Evolutionary conservation across 2,888 invertebrate genomes (phyloP).

Genomic region (Acanthacorydalis orientalis): DNA sequence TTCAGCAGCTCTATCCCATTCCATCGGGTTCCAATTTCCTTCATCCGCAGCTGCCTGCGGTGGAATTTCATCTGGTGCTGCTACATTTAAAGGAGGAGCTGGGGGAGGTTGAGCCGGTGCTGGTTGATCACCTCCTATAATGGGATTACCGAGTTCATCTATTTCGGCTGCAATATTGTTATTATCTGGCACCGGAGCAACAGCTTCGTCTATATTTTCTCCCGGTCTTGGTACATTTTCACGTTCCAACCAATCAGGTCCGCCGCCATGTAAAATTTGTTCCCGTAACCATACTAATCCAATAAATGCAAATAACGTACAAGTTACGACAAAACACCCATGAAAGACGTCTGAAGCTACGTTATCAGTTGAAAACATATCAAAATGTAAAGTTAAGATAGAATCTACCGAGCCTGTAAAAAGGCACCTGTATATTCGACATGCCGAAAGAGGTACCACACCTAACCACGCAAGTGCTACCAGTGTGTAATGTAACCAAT

Average conservation of each 20-base stretch:
- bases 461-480: slow-evolving; percentile 97
- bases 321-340: slow-evolving; percentile 91
- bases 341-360: slow-evolving; percentile 86
- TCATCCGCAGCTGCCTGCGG: slow-evolving; percentile 47
- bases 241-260: slow-evolving; percentile 87
- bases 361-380: slow-evolving; percentile 86
- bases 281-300: slow-evolving; percentile 95
- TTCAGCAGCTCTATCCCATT: slow-evolving; percentile 95
- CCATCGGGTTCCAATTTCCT: slow-evolving; percentile 95
- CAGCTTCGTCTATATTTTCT: slow-evolving; percentile 13
- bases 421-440: slow-evolving; percentile 84
- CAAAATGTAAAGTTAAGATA: slow-evolving; percentile 72
- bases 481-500: slow-evolving; percentile 93
- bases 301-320: slow-evolving; percentile 90
- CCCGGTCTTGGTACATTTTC: slow-evolving; percentile 28
- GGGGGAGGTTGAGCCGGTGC: background rate
- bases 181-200: background rate
- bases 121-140: slow-evolving; percentile 62
- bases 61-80: slow-evolving; percentile 30
- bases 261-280: slow-evolving; percentile 94
- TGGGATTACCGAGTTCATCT: slow-evolving; percentile 83
- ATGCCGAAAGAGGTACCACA: slow-evolving; percentile 89
- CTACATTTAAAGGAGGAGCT: slow-evolving; percentile 19
- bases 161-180: slow-evolving; percentile 32
- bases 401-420: slow-evolving; percentile 82